phyloP scores from a whole-genome alignment of 2,888 invertebrate species.

The Diarsia brunnea region DNA sequence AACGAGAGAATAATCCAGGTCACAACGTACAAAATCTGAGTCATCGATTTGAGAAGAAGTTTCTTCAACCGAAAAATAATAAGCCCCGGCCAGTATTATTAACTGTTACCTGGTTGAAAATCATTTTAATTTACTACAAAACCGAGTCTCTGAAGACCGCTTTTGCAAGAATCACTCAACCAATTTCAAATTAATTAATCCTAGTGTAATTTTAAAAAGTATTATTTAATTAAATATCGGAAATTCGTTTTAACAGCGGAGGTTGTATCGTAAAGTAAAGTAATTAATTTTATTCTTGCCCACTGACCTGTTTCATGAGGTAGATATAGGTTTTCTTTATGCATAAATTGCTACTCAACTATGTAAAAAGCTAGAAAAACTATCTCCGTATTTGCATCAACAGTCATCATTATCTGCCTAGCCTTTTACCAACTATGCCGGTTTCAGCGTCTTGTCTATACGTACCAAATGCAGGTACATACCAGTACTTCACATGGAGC shows the following conservation, averaged over 20 bases:
- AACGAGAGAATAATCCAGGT: neutral
- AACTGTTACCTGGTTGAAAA: neutral
- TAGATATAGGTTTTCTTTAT: slow-evolving; percentile 23
- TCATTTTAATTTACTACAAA: slow-evolving; percentile 6
- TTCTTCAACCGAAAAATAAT: neutral
- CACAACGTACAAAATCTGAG: neutral
- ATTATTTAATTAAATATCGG: slow-evolving; percentile 13
- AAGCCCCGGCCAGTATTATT: neutral
- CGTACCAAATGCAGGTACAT: too few relatives aligned
- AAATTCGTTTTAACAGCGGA: slow-evolving; percentile 4
- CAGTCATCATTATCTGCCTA: too few relatives aligned
- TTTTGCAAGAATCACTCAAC: slow-evolving; percentile 35
- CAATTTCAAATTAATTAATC: slow-evolving; percentile 39
- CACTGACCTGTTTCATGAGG: slow-evolving; percentile 34
- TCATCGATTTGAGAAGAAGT: neutral
- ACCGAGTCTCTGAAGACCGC: neutral
- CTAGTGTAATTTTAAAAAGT: slow-evolving; percentile 47
- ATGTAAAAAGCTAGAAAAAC: neutral
- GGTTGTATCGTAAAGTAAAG: slow-evolving; percentile 4
- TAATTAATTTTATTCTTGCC: slow-evolving; percentile 40
- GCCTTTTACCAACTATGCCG: too few relatives aligned
- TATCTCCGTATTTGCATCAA: neutral
- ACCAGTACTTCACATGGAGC: too few relatives aligned
- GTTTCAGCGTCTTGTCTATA: too few relatives aligned
- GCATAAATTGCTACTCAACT: neutral